Conservation (phyloP, 1,140 invertebrate species). For the Drosophila sechellia region DNA sequence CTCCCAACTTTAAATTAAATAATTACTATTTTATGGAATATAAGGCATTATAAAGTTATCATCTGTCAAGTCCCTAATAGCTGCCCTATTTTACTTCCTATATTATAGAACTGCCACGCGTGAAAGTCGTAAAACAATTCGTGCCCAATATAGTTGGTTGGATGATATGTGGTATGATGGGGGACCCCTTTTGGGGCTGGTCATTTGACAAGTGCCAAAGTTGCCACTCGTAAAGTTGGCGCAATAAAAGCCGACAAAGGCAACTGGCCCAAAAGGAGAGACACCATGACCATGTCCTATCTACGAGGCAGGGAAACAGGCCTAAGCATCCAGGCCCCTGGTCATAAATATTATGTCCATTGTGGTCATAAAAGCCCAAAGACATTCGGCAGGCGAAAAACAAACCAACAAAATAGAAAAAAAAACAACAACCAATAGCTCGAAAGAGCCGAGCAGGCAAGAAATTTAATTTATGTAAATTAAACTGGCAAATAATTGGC, state of each 20-base stretch:
- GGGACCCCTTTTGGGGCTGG: slow-evolving; percentile 45
- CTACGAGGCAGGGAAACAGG: slow-evolving; percentile 15
- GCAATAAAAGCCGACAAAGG: slow-evolving; percentile 56
- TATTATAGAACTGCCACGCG: slow-evolving; percentile 42
- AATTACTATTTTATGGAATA: slow-evolving; percentile 39
- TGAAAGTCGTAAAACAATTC: slow-evolving; percentile 55
- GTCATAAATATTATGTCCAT: slow-evolving; percentile 63
- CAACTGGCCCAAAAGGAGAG: slow-evolving; percentile 6
- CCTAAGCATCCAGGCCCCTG: slow-evolving; percentile 30
- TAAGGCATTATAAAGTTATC: slow-evolving; percentile 40
- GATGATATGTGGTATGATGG: slow-evolving; percentile 15
- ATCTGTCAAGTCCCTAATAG: slow-evolving; percentile 10
- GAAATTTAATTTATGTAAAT: slow-evolving; percentile 73
- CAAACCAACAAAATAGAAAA: slow-evolving; percentile 41
- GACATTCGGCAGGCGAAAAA: slow-evolving; percentile 38
- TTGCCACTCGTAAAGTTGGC: slow-evolving; percentile 65
- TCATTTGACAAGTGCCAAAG: slow-evolving; percentile 67
- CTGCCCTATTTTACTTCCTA: neutral
- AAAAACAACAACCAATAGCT: slow-evolving; percentile 1
- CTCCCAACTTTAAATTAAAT: slow-evolving; percentile 19
- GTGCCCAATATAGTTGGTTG: slow-evolving; percentile 37
- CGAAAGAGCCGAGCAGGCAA: slow-evolving; percentile 33
- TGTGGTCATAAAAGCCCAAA: slow-evolving; percentile 62
- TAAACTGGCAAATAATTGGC: slow-evolving; percentile 73
- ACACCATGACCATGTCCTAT: slow-evolving; percentile 13